Evolutionary conservation across 30 jellyfish, hydroid and myxozoan species (phyloP).

Genomic region (Nemopilema nomurai): DNA sequence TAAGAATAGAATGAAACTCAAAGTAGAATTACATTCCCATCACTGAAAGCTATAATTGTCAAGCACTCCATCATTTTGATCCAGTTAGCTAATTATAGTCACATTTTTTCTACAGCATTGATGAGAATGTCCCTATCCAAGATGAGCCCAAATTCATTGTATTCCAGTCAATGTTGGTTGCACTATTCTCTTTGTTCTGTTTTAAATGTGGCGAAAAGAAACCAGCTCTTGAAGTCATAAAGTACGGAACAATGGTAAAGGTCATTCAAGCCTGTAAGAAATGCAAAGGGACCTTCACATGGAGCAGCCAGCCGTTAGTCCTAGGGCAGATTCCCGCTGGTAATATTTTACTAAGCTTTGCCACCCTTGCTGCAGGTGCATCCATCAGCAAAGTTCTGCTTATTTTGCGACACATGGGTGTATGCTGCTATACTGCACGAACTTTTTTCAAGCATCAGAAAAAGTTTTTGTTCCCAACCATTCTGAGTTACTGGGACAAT

Average conservation of each 20-base stretch:
- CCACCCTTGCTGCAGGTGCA: constrained; percentile 40
- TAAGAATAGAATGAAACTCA: background rate
- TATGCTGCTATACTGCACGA: constrained; percentile 28
- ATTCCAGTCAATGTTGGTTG: constrained; percentile 25
- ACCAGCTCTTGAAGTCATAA: constrained; percentile 33
- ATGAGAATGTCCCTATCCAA: constrained; percentile 5
- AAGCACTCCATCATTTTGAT: constrained; percentile 4
- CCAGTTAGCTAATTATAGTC: background rate
- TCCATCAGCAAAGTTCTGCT: constrained; percentile 34
- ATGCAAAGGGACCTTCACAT: constrained; percentile 2
- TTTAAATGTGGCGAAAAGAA: constrained; percentile 21
- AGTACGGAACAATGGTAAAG: constrained; percentile 48
- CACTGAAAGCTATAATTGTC: background rate
- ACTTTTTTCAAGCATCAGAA: constrained; percentile 29
- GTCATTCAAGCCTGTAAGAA: constrained; percentile 25
- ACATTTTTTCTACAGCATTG: constrained; percentile 12
- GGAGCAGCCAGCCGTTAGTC: constrained; percentile 47
- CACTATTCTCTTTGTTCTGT: constrained; percentile 37
- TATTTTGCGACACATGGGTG: constrained; percentile 31
- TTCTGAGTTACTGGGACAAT: constrained; percentile 26
- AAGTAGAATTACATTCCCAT: background rate
- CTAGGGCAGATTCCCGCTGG: constrained; percentile 20
- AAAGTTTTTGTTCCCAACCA: constrained; percentile 15
- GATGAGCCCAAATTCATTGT: constrained; percentile 54
- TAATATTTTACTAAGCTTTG: constrained; percentile 30